Evolutionary conservation across 2,888 invertebrate species (phyloP), one percentile per base, ranked within the genome.

Genomic region (Sinelater perroti): DNA sequence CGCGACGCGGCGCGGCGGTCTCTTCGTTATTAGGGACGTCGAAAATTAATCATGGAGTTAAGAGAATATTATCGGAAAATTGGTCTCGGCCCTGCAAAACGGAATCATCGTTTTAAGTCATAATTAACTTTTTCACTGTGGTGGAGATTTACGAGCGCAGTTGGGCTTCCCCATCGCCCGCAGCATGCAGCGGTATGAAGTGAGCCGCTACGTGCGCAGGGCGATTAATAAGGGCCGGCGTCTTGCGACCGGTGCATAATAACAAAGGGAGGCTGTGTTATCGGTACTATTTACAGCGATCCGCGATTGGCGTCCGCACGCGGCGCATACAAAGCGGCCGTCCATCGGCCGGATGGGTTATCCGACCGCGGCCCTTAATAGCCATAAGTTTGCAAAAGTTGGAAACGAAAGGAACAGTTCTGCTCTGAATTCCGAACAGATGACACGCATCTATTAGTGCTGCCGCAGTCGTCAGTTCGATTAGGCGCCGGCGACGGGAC

Each of bases 41-140:
- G 58, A 53, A 58, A 64, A 64, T 64, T 64, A 62, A 64, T 64
- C 64, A 60, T 55, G 44, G 58, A 62, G 60, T 62, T 62, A 62
- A 60, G 62, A 58, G 64, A 59, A 60, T 58, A 60, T 64, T 64
- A 64, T 64, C 60, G 64, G 62, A 64, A 64, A 64, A 64, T 64
- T 64, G 60, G 60, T 58, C 57, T 60, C 60, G 62, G 60, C 49
- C 56, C 58, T 54, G 57, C 52, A 64, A 62, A 58, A 64, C 52
- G 64, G 56, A 63, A 59, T 63, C 59, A 61, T 61, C 63, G 63
- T 63, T 64, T 62, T 64, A 62, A 61, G 54, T 59, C 62, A 60
- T 64, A 64, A 64, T 64, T 64, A 64, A 57, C 58, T 64, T 64
- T 64, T 64, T 62, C 56, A 55, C 44, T 47, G 42, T 47, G 51